phyloP scores from a whole-genome alignment of 2,797 vertebrate species.

The Alectoris magna region DNA sequence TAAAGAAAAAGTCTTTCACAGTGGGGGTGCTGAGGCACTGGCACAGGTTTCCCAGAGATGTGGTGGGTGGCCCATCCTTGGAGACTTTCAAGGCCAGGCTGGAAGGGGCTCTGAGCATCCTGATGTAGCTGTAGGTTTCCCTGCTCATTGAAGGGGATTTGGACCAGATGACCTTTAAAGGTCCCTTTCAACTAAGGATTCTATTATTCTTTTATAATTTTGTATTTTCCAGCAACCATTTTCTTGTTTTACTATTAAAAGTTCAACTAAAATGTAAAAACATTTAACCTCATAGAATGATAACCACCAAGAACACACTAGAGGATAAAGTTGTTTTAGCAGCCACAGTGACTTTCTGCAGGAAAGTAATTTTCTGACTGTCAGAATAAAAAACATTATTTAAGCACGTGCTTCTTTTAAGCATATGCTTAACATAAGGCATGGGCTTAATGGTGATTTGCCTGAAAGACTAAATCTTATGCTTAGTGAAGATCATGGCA shows the following conservation, averaged over 20 bases:
- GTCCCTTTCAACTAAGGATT: too few relatives aligned
- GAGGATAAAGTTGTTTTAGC: neutral
- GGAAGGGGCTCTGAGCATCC: too few relatives aligned
- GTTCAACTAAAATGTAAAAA: neutral
- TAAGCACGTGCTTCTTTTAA: neutral
- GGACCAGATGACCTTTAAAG: too few relatives aligned
- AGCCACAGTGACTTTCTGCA: neutral
- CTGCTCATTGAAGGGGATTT: too few relatives aligned
- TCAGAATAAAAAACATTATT: neutral
- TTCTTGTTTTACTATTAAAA: neutral
- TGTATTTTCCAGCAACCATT: neutral
- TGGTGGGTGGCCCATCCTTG: too few relatives aligned
- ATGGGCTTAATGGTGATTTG: neutral
- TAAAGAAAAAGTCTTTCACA: too few relatives aligned
- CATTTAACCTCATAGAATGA: neutral
- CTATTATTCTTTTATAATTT: neutral
- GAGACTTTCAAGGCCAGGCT: too few relatives aligned
- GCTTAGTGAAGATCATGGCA: neutral
- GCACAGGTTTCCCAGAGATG: too few relatives aligned
- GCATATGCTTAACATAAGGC: neutral
- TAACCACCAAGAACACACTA: neutral
- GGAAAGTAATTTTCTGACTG: neutral
- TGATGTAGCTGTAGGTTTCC: too few relatives aligned
- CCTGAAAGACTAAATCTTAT: neutral
- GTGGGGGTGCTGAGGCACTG: too few relatives aligned